These are phyloP conservation scores for Gasterosteus aculeatus DNA, from an alignment of 2,113 vertebrate species.

Conservation along the genomic window DNA sequence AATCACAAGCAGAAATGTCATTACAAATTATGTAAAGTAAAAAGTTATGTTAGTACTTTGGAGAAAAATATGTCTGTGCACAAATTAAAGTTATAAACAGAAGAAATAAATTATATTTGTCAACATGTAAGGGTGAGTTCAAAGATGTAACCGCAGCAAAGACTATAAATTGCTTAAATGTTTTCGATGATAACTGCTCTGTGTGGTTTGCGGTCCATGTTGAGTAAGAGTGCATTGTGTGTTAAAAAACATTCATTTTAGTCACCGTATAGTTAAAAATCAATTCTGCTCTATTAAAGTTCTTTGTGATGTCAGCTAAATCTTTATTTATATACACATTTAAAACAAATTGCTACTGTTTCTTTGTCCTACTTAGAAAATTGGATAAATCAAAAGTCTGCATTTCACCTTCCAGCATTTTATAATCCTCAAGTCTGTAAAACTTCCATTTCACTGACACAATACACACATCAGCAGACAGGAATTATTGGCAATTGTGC, in stretches of 20 bases:
- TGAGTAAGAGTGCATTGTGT: conserved; percentile 32
- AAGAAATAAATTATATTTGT: neutral
- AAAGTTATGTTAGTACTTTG: neutral
- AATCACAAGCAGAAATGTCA: neutral
- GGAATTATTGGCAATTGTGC: conserved; percentile 41
- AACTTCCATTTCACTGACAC: conserved; percentile 12
- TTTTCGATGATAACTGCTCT: conserved; percentile 29
- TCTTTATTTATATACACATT: no score
- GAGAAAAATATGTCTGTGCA: neutral
- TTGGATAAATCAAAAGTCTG: conserved; percentile 31
- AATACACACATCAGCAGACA: conserved; percentile 27
- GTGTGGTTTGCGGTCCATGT: conserved; percentile 44
- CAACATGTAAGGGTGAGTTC: neutral
- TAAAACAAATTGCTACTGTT: neutral
- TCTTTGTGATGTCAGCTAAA: neutral
- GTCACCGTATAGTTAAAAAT: conserved; percentile 8
- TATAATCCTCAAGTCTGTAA: conserved; percentile 36
- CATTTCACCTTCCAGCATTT: conserved; percentile 9
- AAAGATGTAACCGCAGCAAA: neutral
- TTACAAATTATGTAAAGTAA: neutral
- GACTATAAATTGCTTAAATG: conserved; percentile 1
- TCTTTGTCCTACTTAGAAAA: conserved; percentile 27
- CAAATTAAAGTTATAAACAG: neutral
- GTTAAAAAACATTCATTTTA: conserved; percentile 26
- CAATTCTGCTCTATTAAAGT: neutral